phyloP scores from a whole-genome alignment of 2,888 invertebrate genomes.

The Chloromyia formosa region DNA sequence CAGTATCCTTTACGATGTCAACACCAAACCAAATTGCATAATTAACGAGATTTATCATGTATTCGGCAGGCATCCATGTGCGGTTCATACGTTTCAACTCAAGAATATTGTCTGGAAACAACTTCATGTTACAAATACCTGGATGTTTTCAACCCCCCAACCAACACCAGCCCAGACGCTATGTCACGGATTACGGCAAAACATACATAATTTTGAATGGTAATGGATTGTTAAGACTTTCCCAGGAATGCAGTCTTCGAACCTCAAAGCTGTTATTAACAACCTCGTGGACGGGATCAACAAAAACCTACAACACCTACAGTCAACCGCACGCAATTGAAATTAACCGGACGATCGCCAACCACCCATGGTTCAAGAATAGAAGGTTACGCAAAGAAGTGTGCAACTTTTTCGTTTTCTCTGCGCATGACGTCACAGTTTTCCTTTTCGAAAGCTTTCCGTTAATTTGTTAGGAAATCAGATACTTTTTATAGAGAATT shows the following conservation, averaged over 20 bases:
- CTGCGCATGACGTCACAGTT: too few species aligned
- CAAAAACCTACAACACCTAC: background rate
- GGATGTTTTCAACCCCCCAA: background rate
- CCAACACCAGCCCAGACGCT: background rate
- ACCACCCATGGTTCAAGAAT: too few species aligned
- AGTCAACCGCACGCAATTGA: too few species aligned
- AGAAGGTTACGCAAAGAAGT: too few species aligned
- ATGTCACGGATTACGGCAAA: background rate
- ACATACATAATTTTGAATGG: background rate
- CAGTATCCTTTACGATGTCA: background rate
- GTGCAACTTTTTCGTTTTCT: too few species aligned
- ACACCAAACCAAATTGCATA: background rate
- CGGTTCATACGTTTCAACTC: background rate
- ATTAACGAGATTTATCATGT: background rate
- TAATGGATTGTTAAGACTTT: background rate
- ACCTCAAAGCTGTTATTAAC: background rate
- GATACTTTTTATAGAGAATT: too few species aligned
- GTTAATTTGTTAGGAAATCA: too few species aligned
- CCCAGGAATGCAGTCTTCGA: background rate
- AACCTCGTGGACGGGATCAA: too few species aligned
- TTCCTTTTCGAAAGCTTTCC: too few species aligned
- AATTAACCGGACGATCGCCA: background rate
- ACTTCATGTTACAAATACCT: background rate
- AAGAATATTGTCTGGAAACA: background rate
- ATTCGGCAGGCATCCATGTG: background rate